These are phyloP conservation scores for Drosophila setifemur DNA, from an alignment of 1,140 invertebrate genomes.

Conservation along the genomic window DNA sequence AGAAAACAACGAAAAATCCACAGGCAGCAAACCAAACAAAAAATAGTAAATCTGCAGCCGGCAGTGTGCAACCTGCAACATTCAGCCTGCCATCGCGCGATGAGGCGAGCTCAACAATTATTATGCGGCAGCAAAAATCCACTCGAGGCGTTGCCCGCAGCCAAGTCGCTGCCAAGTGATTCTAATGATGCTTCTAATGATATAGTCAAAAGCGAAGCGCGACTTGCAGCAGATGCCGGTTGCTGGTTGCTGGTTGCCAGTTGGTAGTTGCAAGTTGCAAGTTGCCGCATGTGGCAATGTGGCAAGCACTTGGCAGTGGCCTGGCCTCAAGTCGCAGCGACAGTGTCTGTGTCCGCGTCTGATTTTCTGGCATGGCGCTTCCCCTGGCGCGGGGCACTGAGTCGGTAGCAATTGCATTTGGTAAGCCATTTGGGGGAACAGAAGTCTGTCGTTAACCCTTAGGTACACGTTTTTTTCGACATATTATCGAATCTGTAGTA, in stretches of 20 bases:
- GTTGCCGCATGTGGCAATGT: slow-evolving; percentile 13
- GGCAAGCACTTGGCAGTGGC: slow-evolving; percentile 4
- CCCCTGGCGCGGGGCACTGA: neutral
- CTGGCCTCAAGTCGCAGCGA: neutral
- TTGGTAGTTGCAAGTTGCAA: slow-evolving; percentile 8
- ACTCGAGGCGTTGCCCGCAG: slow-evolving; percentile 75
- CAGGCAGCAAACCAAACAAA: neutral
- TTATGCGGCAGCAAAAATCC: slow-evolving; percentile 66
- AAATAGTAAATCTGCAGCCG: slow-evolving; percentile 25
- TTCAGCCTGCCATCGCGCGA: slow-evolving; percentile 23
- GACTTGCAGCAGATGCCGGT: slow-evolving; percentile 13
- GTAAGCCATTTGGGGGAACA: slow-evolving; percentile 39
- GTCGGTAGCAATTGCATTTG: slow-evolving; percentile 47
- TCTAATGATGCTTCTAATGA: slow-evolving; percentile 81
- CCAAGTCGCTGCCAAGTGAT: slow-evolving; percentile 73
- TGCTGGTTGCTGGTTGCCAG: slow-evolving; percentile 1
- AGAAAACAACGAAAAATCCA: slow-evolving; percentile 61
- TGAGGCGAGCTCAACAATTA: slow-evolving; percentile 56
- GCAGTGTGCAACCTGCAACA: slow-evolving; percentile 28
- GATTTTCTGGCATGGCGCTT: slow-evolving; percentile 16
- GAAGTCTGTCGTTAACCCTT: slow-evolving; percentile 33
- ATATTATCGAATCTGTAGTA: no score
- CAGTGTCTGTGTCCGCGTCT: slow-evolving; percentile 5
- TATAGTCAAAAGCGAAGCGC: slow-evolving; percentile 76
- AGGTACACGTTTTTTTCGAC: neutral